Conservation (phyloP, 2,797 vertebrate species). For the Pangasius mekongensis region DNA sequence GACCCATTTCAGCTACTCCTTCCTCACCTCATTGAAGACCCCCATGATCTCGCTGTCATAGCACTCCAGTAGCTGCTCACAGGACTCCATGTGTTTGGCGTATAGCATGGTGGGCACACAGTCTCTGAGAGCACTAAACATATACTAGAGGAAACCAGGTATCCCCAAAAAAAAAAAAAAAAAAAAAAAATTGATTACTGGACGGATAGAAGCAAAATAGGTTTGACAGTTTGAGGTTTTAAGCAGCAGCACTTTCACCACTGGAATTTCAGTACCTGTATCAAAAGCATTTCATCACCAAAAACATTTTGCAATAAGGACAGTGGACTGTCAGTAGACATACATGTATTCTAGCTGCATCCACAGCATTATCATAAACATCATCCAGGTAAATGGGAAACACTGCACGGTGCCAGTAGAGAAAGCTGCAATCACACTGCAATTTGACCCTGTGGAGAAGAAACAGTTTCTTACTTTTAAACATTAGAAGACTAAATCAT, state of each 20-base stretch:
- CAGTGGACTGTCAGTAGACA: constrained; percentile 58
- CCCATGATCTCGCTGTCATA: constrained; percentile 96
- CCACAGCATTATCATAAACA: constrained; percentile 93
- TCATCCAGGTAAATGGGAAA: constrained; percentile 98
- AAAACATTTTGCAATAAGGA: background rate
- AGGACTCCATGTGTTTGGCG: constrained; percentile 89
- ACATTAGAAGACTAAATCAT: background rate
- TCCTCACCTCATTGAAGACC: constrained; percentile 90
- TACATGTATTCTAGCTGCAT: constrained; percentile 93
- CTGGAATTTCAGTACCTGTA: background rate
- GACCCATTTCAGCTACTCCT: constrained; percentile 57
- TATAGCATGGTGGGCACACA: constrained; percentile 92
- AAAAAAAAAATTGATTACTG: background rate
- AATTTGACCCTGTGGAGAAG: constrained; percentile 80
- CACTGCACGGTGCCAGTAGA: constrained; percentile 96
- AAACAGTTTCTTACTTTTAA: background rate
- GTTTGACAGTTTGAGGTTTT: background rate
- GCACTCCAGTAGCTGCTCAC: constrained; percentile 86
- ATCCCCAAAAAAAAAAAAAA: background rate
- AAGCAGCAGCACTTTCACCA: background rate
- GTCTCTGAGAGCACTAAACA: constrained; percentile 95
- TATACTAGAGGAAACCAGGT: constrained; percentile 79
- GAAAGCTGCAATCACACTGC: constrained; percentile 94
- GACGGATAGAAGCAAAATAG: background rate
- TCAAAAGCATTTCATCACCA: background rate